Conservation (phyloP, 2,888 invertebrate genomes). For the Drosophila algonquin region DNA sequence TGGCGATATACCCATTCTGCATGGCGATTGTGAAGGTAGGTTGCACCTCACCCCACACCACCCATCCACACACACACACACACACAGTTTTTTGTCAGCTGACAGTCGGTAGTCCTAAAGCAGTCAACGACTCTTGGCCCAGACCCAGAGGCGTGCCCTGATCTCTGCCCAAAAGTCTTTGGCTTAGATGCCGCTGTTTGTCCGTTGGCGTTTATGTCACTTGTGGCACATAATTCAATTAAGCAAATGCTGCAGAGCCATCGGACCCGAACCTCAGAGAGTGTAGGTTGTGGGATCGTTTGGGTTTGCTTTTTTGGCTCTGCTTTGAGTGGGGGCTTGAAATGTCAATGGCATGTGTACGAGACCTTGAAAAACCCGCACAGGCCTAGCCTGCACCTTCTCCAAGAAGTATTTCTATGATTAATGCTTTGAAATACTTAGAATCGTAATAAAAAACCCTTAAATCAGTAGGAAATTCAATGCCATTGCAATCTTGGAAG, state of each 20-base stretch:
- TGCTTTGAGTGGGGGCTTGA: constrained; percentile 30
- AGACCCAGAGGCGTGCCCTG: constrained; percentile 50
- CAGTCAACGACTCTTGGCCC: constrained; percentile 53
- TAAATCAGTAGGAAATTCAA: no score
- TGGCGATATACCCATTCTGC: constrained; percentile 88
- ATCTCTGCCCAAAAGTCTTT: background rate
- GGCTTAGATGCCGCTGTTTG: constrained; percentile 36
- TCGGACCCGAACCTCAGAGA: background rate
- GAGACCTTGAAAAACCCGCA: constrained; percentile 31
- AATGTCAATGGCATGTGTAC: constrained; percentile 41
- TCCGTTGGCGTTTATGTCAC: constrained; percentile 65
- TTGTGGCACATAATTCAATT: constrained; percentile 68
- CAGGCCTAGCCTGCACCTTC: background rate
- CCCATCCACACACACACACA: constrained; percentile 11
- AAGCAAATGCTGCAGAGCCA: constrained; percentile 28
- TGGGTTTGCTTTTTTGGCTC: background rate
- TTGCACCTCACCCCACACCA: constrained; percentile 12
- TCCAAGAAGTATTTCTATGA: background rate
- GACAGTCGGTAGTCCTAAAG: constrained; percentile 52
- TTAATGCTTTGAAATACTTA: background rate
- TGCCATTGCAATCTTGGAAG: background rate
- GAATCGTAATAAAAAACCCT: no score
- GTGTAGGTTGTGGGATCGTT: constrained; percentile 31
- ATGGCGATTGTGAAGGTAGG: constrained; percentile 86
- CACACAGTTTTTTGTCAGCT: constrained; percentile 19